Percentiles rank a stretch among this genome's conserved stretches.
These are phyloP conservation scores for Pandemis heparana DNA, from an alignment of 2,888 invertebrate species.

Conservation along the genomic window DNA sequence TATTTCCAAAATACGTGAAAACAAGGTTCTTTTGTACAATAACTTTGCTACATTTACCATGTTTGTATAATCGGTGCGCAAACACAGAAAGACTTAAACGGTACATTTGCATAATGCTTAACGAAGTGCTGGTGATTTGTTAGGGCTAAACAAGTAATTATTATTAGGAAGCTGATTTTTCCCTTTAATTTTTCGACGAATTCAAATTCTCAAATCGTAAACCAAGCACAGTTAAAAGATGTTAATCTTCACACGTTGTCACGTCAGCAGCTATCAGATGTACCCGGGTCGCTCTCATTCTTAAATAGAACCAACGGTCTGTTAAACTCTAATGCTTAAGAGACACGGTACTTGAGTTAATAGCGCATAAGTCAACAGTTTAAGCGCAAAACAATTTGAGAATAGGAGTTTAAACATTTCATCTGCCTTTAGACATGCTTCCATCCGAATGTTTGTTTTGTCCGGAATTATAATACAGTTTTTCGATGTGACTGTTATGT, in stretches of 20 bases:
- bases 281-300: slow-evolving; percentile 34
- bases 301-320: slow-evolving; percentile 32
- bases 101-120: slow-evolving; percentile 12
- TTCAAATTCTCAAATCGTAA: too few species aligned
- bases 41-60: slow-evolving; percentile 26
- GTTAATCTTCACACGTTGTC: slow-evolving; percentile 20
- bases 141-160: slow-evolving; percentile 26
- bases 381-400: background rate
- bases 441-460: too few species aligned
- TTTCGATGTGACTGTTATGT: too few species aligned
- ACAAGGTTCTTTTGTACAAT: slow-evolving; percentile 23
- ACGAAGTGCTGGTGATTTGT: slow-evolving; percentile 21
- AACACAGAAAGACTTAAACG: background rate
- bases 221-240: background rate
- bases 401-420: background rate
- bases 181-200: background rate
- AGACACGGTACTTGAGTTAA: background rate
- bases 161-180: too few species aligned
- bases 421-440: background rate
- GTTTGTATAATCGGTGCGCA: background rate
- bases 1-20: slow-evolving; percentile 40
- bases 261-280: slow-evolving; percentile 6
- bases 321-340: slow-evolving; percentile 9
- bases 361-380: background rate
- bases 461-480: too few species aligned